Percentiles rank a stretch among this genome's conserved stretches.
Evolutionary conservation across 64 coral and sea anemone genomes (phyloP).

Genomic region (Montipora sp.): DNA sequence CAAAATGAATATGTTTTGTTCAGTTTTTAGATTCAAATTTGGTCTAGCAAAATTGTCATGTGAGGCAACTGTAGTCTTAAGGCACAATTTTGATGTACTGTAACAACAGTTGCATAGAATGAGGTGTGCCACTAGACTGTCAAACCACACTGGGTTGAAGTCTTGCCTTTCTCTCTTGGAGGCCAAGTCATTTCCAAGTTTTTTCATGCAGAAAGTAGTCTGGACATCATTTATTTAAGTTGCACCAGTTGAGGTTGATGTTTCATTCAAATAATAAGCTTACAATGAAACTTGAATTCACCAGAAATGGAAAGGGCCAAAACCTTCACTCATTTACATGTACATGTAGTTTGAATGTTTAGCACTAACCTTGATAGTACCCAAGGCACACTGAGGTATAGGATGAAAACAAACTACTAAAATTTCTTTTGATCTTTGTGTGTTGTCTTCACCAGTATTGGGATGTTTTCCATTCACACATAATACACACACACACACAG

Average conservation of each 20-base stretch:
- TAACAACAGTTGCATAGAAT: background rate
- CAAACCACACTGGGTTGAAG: background rate
- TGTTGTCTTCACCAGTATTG: background rate
- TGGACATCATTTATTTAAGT: too few species aligned
- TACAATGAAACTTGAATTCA: background rate
- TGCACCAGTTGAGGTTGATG: background rate
- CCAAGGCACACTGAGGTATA: background rate
- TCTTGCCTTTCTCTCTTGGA: background rate
- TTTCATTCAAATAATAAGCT: background rate
- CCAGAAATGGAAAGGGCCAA: background rate
- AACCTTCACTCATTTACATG: background rate
- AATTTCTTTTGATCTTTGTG: background rate
- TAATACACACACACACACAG: background rate
- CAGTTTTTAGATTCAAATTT: background rate
- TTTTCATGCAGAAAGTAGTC: constrained; percentile 2
- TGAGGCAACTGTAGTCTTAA: too few species aligned
- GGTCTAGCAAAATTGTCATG: too few species aligned
- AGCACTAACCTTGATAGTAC: background rate
- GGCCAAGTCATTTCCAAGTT: constrained; percentile 48
- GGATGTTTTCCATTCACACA: background rate
- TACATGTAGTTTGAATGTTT: background rate
- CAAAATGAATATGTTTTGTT: too few species aligned
- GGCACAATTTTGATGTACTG: too few species aligned
- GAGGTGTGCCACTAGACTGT: background rate
- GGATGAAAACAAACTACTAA: background rate